A percentile compares a stretch with the other conserved stretches of the same genome.
Evolutionary conservation across 2,888 invertebrate genomes (phyloP).

Genomic region (Ferrisia virgata): DNA sequence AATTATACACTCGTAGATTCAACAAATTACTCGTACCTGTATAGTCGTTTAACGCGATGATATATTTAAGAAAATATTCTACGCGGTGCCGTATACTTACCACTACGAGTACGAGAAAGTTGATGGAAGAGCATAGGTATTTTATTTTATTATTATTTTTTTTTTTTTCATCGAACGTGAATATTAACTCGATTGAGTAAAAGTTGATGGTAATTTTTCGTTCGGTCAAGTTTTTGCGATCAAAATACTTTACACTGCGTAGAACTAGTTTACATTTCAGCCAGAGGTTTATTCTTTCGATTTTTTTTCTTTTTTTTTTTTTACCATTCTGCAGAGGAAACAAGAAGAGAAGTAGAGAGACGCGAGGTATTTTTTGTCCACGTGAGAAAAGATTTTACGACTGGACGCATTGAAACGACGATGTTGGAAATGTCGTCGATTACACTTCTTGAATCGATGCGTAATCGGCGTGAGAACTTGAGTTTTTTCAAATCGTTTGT

Average conservation of each 20-base stretch:
- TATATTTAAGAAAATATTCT: not conserved
- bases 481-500: not conserved
- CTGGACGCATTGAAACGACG: not conserved
- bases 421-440: not conserved
- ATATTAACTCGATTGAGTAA: slow-evolving; percentile 21
- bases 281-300: not conserved
- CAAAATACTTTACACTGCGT: not conserved
- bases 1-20: not conserved
- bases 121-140: not conserved
- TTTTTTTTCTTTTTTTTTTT: not conserved
- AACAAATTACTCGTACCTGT: not conserved
- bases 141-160: no score
- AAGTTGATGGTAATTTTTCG: slow-evolving; percentile 12
- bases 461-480: slow-evolving; percentile 13
- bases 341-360: not conserved
- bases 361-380: not conserved
- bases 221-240: not conserved
- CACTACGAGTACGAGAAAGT: not conserved
- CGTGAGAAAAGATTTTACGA: not conserved
- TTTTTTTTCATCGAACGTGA: not conserved
- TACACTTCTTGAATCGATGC: not conserved
- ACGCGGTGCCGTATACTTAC: no score
- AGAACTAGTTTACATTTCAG: not conserved
- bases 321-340: no score
- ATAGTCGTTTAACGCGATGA: not conserved